A percentile compares a stretch with the other conserved stretches of the same genome.
phyloP scores from a whole-genome alignment of 2,888 invertebrate genomes.

The Argyresthia albistria region DNA sequence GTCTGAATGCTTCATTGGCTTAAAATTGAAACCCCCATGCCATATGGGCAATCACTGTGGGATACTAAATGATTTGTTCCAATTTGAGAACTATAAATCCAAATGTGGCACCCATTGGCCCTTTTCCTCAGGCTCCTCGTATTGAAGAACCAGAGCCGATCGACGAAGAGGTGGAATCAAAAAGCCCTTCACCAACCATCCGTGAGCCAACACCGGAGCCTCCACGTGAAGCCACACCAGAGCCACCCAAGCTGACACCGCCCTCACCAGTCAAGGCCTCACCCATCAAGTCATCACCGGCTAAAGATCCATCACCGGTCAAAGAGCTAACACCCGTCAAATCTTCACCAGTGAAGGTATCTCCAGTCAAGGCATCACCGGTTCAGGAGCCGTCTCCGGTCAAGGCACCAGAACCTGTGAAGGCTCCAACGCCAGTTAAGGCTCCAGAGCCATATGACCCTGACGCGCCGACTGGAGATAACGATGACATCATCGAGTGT shows the following conservation, averaged over 20 bases:
- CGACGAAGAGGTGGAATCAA: neutral
- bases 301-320: neutral
- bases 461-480: neutral
- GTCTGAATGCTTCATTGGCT: no score
- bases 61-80: no score
- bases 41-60: no score
- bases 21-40: no score
- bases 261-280: neutral
- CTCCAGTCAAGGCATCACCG: neutral
- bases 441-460: constrained; percentile 2
- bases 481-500: neutral
- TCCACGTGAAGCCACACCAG: no score
- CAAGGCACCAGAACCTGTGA: neutral
- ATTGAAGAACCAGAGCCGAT: neutral
- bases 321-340: neutral
- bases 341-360: neutral
- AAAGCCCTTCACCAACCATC: neutral
- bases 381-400: neutral
- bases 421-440: neutral
- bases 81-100: no score
- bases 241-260: no score
- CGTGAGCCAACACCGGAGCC: neutral
- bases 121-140: neutral
- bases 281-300: neutral
- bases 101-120: no score